Percentiles rank a stretch among this genome's conserved stretches.
Evolutionary conservation across 1,140 invertebrate genomes (phyloP).

Genomic region (Trichomalopsis sarcophagae): DNA sequence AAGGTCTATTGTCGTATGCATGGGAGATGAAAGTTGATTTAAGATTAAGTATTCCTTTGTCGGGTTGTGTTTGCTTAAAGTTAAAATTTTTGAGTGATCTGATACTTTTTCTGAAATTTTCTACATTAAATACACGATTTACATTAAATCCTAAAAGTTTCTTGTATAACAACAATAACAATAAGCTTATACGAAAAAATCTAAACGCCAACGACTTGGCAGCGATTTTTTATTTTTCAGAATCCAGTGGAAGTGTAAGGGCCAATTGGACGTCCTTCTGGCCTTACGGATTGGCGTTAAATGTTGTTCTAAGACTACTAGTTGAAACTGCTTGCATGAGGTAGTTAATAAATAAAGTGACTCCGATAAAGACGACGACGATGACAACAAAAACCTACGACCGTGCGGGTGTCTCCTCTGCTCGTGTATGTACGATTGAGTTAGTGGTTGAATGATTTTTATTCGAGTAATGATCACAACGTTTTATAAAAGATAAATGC

Average conservation of each 20-base stretch:
- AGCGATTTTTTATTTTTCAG: constrained; percentile 49
- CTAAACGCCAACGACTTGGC: too few relatives aligned
- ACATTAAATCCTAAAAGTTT: too few relatives aligned
- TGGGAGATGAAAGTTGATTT: neutral
- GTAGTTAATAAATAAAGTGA: constrained; percentile 50
- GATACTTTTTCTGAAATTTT: too few relatives aligned
- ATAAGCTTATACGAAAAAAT: too few relatives aligned
- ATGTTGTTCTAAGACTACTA: constrained; percentile 54
- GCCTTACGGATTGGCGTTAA: neutral
- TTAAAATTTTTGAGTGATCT: too few relatives aligned
- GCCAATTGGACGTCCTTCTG: neutral
- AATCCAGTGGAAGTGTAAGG: constrained; percentile 56
- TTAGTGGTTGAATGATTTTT: constrained; percentile 73
- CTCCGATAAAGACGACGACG: too few relatives aligned
- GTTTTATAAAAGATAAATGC: too few relatives aligned
- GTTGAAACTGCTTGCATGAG: constrained; percentile 52
- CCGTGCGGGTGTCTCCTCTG: constrained; percentile 52
- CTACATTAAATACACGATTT: too few relatives aligned
- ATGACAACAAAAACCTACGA: neutral
- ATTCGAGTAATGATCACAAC: constrained; percentile 58
- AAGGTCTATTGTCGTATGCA: neutral
- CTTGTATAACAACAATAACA: too few relatives aligned
- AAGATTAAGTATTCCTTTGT: constrained; percentile 7
- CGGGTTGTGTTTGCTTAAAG: too few relatives aligned
- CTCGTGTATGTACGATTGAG: constrained; percentile 69